Percentiles rank a stretch among this genome's conserved stretches.
Conservation (phyloP, 1,140 invertebrate genomes). For the Tetragonula clypearis region DNA sequence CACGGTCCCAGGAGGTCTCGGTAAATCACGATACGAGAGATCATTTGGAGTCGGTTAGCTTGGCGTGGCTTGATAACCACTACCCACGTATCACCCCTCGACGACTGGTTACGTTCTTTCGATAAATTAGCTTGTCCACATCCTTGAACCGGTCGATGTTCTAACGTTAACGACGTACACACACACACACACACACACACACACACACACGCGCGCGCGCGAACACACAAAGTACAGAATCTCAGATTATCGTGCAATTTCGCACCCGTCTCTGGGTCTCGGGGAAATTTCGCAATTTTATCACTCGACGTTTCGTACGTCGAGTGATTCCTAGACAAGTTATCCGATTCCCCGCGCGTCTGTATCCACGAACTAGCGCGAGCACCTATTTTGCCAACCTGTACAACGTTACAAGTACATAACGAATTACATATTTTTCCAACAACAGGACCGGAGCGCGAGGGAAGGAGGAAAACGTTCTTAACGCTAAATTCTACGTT, state of each 20-base stretch:
- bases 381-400: no score
- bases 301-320: no score
- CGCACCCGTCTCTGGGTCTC: no score
- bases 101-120: slow-evolving; percentile 50
- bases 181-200: no score
- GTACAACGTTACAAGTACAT: not conserved
- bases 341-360: not conserved
- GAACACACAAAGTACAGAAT: not conserved
- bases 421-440: not conserved
- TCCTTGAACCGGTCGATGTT: slow-evolving; percentile 21
- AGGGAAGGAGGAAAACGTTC: not conserved
- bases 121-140: slow-evolving; percentile 55
- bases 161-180: not conserved
- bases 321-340: not conserved
- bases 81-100: slow-evolving; percentile 47
- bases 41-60: slow-evolving; percentile 53
- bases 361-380: not conserved
- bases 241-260: not conserved
- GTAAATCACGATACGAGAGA: slow-evolving; percentile 65
- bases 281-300: not conserved
- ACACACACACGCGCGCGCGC: no score
- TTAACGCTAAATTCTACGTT: not conserved
- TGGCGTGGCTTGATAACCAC: slow-evolving; percentile 52
- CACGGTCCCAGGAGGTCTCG: slow-evolving; percentile 46
- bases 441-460: not conserved